Evolutionary conservation across 2,888 invertebrate species (phyloP), one percentile per base, ranked within the genome.

Genomic region (Amiota minor): DNA sequence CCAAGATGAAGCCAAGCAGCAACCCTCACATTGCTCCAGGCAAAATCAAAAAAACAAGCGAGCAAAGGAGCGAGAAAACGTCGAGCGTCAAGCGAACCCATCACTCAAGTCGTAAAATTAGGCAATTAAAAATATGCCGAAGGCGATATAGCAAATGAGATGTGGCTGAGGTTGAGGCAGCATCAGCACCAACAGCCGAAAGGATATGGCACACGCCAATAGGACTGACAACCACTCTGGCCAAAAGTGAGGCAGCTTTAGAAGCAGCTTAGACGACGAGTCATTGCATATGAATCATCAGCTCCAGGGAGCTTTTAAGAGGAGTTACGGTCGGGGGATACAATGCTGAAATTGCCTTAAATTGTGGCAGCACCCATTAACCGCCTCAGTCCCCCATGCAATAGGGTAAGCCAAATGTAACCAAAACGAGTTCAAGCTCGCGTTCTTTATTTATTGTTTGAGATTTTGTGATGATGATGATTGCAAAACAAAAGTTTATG

Each of bases 71-170:
- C 35, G 35, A 35, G 35, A 35, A 35, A 35, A 35, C 35, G 35
- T 35, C 64, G 50, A 68, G 67, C 50, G 18, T 35, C 35, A 59
- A 59, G 18, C 53, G 46, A 50, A 78, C 79, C 86, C 88, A 85
- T 88, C 87, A 86, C 86, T 89, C 88, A 88, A 87, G 88, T 84
- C 84, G 81, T 88, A 82, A 88, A 89, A 89, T 89, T 89, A 89
- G 88, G 89, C 89, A 89, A 89, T 89, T 89, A 89, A 89, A 87
- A 89, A 89, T 89, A 87, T 89, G 89, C 89, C 89, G 84, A 84
- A 87, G 88, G 88, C 85, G 82, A 77, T 78, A 79, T 79, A 72
- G 50, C 79, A 83, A 85, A 85, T 85, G 82, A 78, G 80, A 11
- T 12, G n/a, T 12, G 45, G n/a, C 79, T 79, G 78, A 72, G 70